Base-by-base conservation (phyloP, 2,888 invertebrate genomes). In the Galeruca laticollis region DNA sequence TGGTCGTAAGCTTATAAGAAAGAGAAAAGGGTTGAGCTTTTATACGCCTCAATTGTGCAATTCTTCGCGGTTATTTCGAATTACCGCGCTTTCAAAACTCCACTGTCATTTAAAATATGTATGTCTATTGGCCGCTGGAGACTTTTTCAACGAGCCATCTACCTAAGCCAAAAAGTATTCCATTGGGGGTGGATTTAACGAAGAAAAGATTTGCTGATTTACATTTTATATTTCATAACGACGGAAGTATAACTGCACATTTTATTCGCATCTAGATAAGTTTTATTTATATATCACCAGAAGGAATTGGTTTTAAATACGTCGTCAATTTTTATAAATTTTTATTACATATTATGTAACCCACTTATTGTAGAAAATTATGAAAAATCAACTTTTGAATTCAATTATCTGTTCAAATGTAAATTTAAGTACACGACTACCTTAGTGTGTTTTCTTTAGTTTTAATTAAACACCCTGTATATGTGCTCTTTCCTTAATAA, bases 51-150 rank as follows among this genome's bases (percentile, higher is more conserved):
- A 70, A 79, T 80, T 76, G 84, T 80, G 77, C 82, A 74, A 83
- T 85, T 84, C 83, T 82, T 82, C 79, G 80, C 77, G 79, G 81
- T 81, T 82, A 82, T 84, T 84, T 81, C 81, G 75, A 82, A 84
- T 84, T 84, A 84, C 83, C 82, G 72, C 69, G 75, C 74, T 75
- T 77, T 75, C 76, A 77, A 78, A 78, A 77, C 73, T 73, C 73
- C 76, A 74, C 72, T 73, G 78, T 75, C 76, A 71, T 78, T 82
- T 84, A 80, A 84, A 84, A 84, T 84, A 84, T 84, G 82, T 81
- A 84, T 82, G 76, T 77, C 78, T 82, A 84, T 84, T 83, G 82
- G 80, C 74, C 84, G 78, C 83, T 51, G 66, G 84, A 82, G 84
- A 82, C 77, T 69, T 77, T 73, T 73, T 75, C 73, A 77, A 70